Conservation (phyloP, 2,113 vertebrate genomes). For the Seriola dumerili region DNA sequence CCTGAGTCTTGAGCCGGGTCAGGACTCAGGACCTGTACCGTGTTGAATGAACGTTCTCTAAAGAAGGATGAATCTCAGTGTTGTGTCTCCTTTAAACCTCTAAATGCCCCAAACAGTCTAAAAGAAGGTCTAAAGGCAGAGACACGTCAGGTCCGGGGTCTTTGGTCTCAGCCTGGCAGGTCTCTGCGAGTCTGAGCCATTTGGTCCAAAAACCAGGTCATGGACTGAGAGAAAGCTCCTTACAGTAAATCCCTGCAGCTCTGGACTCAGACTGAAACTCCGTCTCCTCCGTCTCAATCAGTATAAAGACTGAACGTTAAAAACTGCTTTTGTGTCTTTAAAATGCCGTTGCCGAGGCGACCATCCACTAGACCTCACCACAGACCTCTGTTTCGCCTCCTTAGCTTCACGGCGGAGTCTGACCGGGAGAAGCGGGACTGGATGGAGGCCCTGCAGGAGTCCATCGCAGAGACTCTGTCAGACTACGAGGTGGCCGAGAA, state of each 20-base stretch:
- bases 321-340: neutral
- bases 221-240: neutral
- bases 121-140: neutral
- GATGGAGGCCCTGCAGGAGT: slow-evolving; percentile 94
- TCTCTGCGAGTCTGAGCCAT: neutral
- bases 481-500: slow-evolving; percentile 99
- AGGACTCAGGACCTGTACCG: too few species aligned
- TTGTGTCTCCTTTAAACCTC: too few species aligned
- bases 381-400: neutral
- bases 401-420: slow-evolving; percentile 92
- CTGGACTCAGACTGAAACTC: neutral
- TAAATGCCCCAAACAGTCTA: too few species aligned
- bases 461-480: slow-evolving; percentile 94
- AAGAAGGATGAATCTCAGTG: too few species aligned
- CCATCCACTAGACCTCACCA: neutral
- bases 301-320: too few species aligned
- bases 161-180: neutral
- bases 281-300: too few species aligned
- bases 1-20: too few species aligned
- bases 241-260: neutral
- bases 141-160: neutral
- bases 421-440: slow-evolving; percentile 93
- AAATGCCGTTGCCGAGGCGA: neutral
- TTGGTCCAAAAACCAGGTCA: slow-evolving; percentile 17
- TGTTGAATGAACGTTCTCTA: too few species aligned